phyloP scores from a whole-genome alignment of 1,140 invertebrate genomes.

The Calliopsis andreniformis region DNA sequence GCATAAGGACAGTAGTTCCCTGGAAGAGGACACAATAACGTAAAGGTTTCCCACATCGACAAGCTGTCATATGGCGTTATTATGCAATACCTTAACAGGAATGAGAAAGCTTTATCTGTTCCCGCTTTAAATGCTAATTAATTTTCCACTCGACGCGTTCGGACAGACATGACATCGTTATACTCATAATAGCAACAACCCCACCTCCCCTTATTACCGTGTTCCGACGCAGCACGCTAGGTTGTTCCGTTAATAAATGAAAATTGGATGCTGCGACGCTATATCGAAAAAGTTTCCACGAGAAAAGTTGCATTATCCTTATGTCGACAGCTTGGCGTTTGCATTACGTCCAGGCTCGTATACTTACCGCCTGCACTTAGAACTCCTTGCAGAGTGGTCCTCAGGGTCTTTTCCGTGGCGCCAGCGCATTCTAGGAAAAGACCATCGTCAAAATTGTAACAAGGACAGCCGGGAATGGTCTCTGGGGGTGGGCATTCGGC shows the following conservation, averaged over 20 bases:
- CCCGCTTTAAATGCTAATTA: conserved; percentile 15
- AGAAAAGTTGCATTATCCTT: neutral
- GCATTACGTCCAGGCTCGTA: neutral
- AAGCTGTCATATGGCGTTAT: too few species aligned
- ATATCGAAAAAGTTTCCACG: conserved; percentile 7
- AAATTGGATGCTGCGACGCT: conserved; percentile 9
- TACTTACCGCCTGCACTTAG: conserved; percentile 75
- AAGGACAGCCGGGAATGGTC: conserved; percentile 86
- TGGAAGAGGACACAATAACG: too few species aligned
- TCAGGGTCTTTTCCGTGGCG: conserved; percentile 84
- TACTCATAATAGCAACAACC: conserved; percentile 22
- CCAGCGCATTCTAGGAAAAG: conserved; percentile 94
- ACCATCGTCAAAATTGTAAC: conserved; percentile 95
- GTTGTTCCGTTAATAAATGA: conserved; percentile 20
- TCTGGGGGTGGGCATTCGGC: conserved; percentile 78
- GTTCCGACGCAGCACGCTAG: neutral
- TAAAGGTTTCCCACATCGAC: neutral
- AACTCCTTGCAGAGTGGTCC: conserved; percentile 82
- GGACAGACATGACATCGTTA: neutral
- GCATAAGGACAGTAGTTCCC: too few species aligned
- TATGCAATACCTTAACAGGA: neutral
- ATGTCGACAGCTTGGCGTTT: neutral
- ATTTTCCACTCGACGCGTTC: neutral
- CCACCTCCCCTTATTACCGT: neutral
- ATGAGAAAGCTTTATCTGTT: neutral